These are phyloP conservation scores for Dromococcyx pavoninus DNA, from an alignment of 2,797 vertebrate species.

Conservation along the genomic window DNA sequence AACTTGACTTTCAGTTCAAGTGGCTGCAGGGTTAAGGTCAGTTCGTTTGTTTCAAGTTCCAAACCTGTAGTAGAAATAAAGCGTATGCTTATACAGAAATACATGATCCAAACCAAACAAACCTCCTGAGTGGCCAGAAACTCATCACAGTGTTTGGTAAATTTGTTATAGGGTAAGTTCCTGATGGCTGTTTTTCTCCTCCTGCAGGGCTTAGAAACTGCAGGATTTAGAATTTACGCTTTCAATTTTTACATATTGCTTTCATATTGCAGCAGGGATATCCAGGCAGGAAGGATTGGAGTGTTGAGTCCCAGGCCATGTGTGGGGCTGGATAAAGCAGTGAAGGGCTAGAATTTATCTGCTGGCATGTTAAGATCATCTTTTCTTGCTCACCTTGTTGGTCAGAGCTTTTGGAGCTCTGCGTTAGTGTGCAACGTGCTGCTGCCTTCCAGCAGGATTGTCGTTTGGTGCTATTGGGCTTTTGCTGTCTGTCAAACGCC, in stretches of 20 bases:
- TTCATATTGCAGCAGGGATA: neutral
- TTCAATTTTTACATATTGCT: neutral
- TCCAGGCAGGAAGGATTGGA: neutral
- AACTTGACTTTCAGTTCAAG: neutral
- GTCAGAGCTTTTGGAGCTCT: neutral
- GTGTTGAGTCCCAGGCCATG: neutral
- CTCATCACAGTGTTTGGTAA: neutral
- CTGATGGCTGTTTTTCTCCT: neutral
- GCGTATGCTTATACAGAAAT: neutral
- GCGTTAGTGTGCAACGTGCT: neutral
- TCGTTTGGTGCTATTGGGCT: neutral
- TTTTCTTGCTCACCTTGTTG: neutral
- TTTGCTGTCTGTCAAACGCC: rapidly evolving
- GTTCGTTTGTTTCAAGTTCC: neutral
- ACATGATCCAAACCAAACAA: neutral
- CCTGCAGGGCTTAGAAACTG: neutral
- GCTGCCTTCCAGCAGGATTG: neutral
- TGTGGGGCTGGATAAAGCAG: neutral
- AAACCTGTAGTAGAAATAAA: neutral
- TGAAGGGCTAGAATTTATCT: neutral
- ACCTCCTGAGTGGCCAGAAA: neutral
- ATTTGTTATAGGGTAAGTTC: neutral
- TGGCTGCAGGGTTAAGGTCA: neutral
- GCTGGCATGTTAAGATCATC: neutral
- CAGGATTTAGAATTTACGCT: neutral